Base-by-base conservation (phyloP, 1,140 invertebrate species). In the Drosophila albomicans region DNA sequence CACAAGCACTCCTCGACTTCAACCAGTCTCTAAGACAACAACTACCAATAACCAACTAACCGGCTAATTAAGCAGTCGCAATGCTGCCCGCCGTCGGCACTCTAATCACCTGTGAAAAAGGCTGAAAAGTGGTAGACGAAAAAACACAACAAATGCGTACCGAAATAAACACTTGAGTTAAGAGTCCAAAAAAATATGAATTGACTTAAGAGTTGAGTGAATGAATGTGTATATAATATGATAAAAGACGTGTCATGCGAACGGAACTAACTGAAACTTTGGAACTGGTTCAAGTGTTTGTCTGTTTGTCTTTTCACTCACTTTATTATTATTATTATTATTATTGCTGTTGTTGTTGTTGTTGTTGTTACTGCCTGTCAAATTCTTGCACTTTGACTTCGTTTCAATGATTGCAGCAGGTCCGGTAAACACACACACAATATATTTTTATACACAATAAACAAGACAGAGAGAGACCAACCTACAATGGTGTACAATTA, bases 41-140 rank as follows among this genome's bases (percentile, higher is more conserved):
- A 30, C 57, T 41, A 32, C 49, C 11, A 16, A 52, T 13, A 56
- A 48, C 13, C 15, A 20, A 28, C 46, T 41, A 65, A 13, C 32
- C 13, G 66, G 72, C 72, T 87, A 88, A 87, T 87, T 87, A 87
- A 87, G 72, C 84, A 78, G 69, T 71, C 48, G 52, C 52, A 43
- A 16, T 56, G 20, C 28, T 46, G 62, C 48, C 52, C 64, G 76
- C 79, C 79, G 48, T 35, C 76, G 30, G 69, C 61, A 54, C 74
- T 68, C 84, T 87, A 86, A 82, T 86, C 82, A 86, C 82, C 84
- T 88, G 82, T 82, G 82, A 88, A 86, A 87, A 84, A 67, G 65
- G 49, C 51, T 78, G 65, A 73, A 68, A 85, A 84, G 82, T 66
- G 57, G 46, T 63, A 57, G 54, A 43, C 68, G 61, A 75, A 71